Evolutionary conservation across 2,113 vertebrate genomes (phyloP), one percentile per base, ranked within the genome.

Genomic region (Cariama cristata): DNA sequence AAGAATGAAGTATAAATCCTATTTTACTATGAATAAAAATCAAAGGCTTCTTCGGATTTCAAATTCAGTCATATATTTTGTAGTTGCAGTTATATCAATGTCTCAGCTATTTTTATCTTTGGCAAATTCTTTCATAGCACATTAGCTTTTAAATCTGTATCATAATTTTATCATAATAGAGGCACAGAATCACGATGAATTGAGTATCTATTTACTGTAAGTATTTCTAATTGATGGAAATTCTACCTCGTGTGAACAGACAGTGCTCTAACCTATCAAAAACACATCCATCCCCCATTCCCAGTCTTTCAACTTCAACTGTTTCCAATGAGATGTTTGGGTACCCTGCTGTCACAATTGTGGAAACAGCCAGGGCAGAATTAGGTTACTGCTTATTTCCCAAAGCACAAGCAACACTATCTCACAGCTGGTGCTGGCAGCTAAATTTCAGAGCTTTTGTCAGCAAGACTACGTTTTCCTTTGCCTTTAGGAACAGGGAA

Each of bases 361-460:
- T 55, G 45, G 50, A 77, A 93, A 79, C 38, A 97, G 63, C 63
- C 68, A 71, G 38, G 49, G 67, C 55, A 95, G 90, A 96, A 94
- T 80, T 63, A 84, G 79, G 88, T 35, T 92, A 40, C 44, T 86
- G 92, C 50, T 90, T 49, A 73, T 56, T 93, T 84, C 79, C 88
- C 56, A 94, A 74, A 96, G 67, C 75, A 90, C 50, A 73, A 35
- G 63, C 42, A 88, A 76, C 66, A 9, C 62, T 28, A 12, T 63
- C 59, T 86, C 94, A 63, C 92, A 93, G 93, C 84, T 93, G 89
- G 56, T 82, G 77, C 74, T 68, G 74, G 73, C 84, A 95, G 74
- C 74, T 79, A 68, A 44, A 91, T 64, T 85, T 60, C 84, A 35
- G 6, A 85, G 81, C 56, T 95, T 92, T 64, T 97, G 55, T 91